phyloP scores from a whole-genome alignment of 2,113 vertebrate genomes.

The Rhipidura dahli region DNA sequence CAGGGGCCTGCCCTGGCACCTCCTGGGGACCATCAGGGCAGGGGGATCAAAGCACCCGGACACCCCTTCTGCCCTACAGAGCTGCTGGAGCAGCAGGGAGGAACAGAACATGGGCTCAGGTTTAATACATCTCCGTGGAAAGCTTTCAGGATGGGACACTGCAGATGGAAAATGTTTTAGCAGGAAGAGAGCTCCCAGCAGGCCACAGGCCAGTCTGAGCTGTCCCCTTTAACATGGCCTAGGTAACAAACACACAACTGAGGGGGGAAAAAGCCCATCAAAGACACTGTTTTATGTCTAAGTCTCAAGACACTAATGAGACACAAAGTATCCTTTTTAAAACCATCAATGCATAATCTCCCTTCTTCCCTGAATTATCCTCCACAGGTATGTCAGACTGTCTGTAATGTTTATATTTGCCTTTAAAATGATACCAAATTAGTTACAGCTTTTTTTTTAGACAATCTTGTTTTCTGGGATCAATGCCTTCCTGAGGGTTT shows the following conservation, averaged over 20 bases:
- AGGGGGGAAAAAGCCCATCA: not conserved
- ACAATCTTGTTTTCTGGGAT: not conserved
- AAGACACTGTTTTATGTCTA: not conserved
- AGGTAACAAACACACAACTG: not conserved
- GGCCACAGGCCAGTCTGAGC: not conserved
- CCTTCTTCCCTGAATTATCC: not conserved
- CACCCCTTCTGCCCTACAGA: not conserved
- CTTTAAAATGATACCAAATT: not conserved
- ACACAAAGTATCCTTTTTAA: not conserved
- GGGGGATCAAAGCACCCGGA: not conserved
- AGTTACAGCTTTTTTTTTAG: not conserved
- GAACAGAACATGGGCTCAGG: not conserved
- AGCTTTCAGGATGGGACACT: not conserved
- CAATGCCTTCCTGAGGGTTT: not conserved
- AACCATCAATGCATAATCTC: not conserved
- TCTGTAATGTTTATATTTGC: not conserved
- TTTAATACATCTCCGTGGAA: rapidly evolving
- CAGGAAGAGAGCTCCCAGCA: not conserved
- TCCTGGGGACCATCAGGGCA: not conserved
- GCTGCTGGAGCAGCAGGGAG: not conserved
- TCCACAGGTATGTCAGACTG: not conserved
- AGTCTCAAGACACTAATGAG: not conserved
- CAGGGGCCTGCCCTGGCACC: not conserved
- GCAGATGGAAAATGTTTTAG: not conserved
- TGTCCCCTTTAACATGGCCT: not conserved